Percentiles rank a stretch among this genome's conserved stretches.
Conservation (phyloP, 2,113 vertebrate species). For the Malurus melanocephalus region DNA sequence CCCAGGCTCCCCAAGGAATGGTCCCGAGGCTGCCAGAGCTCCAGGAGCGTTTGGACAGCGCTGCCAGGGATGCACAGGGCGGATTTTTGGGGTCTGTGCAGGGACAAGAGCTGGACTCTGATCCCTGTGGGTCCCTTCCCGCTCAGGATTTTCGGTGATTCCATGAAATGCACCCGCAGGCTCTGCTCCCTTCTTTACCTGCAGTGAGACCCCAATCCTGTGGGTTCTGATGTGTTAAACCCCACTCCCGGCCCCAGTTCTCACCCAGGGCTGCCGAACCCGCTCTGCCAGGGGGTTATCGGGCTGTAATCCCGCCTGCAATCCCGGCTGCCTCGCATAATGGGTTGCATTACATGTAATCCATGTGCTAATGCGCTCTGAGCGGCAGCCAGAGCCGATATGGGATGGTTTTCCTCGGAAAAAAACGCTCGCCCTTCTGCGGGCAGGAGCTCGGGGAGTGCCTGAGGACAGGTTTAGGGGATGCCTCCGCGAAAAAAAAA, state of each 20-base stretch:
- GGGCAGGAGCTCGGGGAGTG: neutral
- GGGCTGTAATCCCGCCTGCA: neutral
- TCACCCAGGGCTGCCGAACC: neutral
- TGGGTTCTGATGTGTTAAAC: fast-evolving
- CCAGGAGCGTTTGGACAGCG: fast-evolving
- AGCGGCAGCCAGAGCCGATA: neutral
- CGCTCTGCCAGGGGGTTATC: neutral
- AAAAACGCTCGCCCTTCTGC: neutral
- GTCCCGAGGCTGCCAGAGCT: neutral
- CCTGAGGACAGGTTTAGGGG: neutral
- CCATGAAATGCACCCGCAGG: neutral
- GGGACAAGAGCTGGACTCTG: neutral
- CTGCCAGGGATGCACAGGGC: fast-evolving
- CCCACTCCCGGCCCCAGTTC: fast-evolving
- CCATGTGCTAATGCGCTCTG: neutral
- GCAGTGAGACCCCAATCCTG: fast-evolving
- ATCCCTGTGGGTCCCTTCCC: neutral
- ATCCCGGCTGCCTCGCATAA: neutral
- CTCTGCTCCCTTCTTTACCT: fast-evolving
- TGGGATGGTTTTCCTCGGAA: neutral
- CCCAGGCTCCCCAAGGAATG: neutral
- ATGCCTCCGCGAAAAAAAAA: fast-evolving
- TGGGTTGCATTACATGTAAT: conserved; percentile 24
- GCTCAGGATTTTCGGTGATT: neutral
- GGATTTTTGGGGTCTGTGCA: neutral